Conservation (phyloP, 1,140 invertebrate species). For the Cotesia typhae region DNA sequence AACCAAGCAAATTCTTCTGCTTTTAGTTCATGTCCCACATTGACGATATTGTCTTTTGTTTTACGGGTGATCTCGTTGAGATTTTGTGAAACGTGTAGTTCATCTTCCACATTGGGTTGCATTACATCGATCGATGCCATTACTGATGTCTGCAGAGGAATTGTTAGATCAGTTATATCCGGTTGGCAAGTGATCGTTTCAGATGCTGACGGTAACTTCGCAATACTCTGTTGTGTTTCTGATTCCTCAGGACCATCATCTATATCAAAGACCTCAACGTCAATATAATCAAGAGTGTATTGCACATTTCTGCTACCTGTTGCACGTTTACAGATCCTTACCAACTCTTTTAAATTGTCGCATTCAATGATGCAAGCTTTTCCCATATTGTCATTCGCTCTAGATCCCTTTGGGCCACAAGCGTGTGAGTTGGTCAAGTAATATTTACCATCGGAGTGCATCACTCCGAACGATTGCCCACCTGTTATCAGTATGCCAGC, state of each 20-base stretch:
- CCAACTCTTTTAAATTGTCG: neutral
- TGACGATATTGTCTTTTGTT: constrained; percentile 55
- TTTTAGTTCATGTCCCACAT: constrained; percentile 50
- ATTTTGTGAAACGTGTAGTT: constrained; percentile 48
- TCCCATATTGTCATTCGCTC: neutral
- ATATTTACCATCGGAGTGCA: constrained; percentile 1
- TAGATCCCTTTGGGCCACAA: constrained; percentile 21
- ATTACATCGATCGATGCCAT: constrained; percentile 48
- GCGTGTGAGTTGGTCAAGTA: constrained; percentile 20
- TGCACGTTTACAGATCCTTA: neutral
- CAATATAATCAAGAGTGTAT: neutral
- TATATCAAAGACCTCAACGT: neutral
- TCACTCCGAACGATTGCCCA: neutral
- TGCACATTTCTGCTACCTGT: neutral
- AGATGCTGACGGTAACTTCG: neutral
- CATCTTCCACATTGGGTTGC: constrained; percentile 53
- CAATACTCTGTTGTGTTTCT: neutral
- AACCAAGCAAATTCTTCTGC: constrained; percentile 60
- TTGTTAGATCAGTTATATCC: neutral
- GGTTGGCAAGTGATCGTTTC: neutral
- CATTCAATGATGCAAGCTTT: constrained; percentile 21
- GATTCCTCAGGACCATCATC: neutral
- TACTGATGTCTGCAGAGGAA: constrained; percentile 48
- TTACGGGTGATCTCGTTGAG: constrained; percentile 51
- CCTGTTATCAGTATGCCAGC: constrained; percentile 7